A percentile compares a stretch with the other conserved stretches of the same genome.
Evolutionary conservation across 2,797 vertebrate species (phyloP).

Genomic region (Graptemys geographica): DNA sequence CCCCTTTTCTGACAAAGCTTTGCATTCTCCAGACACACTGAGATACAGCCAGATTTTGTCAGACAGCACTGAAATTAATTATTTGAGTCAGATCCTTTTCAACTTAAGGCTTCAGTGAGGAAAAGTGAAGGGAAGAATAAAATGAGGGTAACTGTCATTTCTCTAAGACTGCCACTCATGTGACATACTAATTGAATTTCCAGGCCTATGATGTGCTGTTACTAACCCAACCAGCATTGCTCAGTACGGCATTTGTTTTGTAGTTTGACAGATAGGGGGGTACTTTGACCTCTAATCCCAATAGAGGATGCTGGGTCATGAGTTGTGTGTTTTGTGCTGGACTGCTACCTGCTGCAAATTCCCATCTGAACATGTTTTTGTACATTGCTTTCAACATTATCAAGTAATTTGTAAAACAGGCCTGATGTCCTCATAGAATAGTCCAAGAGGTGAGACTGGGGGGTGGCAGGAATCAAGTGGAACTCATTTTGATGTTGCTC

Average conservation of each 20-base stretch:
- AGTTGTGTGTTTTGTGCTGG: neutral
- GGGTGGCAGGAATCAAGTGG: neutral
- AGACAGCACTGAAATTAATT: neutral
- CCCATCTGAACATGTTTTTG: neutral
- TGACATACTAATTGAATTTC: neutral
- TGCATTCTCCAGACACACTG: neutral
- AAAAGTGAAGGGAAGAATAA: neutral
- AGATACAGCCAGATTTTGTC: neutral
- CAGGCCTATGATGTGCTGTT: neutral
- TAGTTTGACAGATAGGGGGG: neutral
- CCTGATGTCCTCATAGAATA: neutral
- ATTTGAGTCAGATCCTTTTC: neutral
- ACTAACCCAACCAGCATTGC: neutral
- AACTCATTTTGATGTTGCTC: neutral
- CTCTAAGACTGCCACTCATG: neutral
- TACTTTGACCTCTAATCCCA: neutral
- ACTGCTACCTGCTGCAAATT: neutral
- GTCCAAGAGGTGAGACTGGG: neutral
- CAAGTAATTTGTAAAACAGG: neutral
- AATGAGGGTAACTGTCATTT: neutral
- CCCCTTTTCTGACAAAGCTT: neutral
- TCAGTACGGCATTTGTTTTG: accelerated
- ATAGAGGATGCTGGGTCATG: neutral
- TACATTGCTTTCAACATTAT: neutral
- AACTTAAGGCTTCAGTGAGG: neutral